Percentiles rank a stretch among this genome's conserved stretches.
Evolutionary conservation across 2,797 vertebrate species (phyloP).

Genomic region (Thalassophryne amazonica): DNA sequence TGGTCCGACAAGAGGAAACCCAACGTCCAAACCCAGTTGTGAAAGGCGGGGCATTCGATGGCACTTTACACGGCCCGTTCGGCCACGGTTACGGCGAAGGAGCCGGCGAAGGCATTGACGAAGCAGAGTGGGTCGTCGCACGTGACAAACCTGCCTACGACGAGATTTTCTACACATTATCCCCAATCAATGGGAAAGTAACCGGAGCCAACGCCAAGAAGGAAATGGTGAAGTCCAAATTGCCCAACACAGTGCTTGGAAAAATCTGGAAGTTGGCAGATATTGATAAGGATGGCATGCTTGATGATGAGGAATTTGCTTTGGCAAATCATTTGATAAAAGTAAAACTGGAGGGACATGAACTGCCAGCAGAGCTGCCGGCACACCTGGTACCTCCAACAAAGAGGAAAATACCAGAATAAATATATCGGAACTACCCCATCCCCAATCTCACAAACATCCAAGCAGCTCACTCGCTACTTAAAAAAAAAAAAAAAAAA

Average conservation of each 20-base stretch:
- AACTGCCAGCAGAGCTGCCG: conserved; percentile 91
- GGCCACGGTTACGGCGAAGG: conserved; percentile 96
- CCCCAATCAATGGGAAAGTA: conserved; percentile 95
- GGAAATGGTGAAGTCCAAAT: conserved; percentile 98
- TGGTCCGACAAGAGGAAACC: conserved; percentile 93
- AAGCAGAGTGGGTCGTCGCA: conserved; percentile 93
- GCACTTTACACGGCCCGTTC: conserved; percentile 90
- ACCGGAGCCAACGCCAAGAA: conserved; percentile 95
- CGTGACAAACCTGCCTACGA: conserved; percentile 97
- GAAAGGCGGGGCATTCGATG: conserved; percentile 95
- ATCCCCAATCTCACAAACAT: too few relatives aligned
- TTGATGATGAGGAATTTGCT: conserved; percentile 97
- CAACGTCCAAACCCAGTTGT: conserved; percentile 84
- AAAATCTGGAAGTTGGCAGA: conserved; percentile 99
- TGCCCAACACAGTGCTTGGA: conserved; percentile 94
- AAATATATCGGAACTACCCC: too few relatives aligned
- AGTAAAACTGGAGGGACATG: conserved; percentile 96
- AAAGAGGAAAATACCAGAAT: conserved; percentile 89
- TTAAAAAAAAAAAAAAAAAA: not conserved
- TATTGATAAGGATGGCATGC: conserved; percentile 96
- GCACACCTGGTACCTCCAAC: conserved; percentile 93
- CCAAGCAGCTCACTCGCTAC: not conserved
- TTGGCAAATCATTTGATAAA: conserved; percentile 98
- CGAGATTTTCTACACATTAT: conserved; percentile 97
- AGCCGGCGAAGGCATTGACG: conserved; percentile 94